phyloP scores from a whole-genome alignment of 2,888 invertebrate genomes.

The Melinaea marsaeus region DNA sequence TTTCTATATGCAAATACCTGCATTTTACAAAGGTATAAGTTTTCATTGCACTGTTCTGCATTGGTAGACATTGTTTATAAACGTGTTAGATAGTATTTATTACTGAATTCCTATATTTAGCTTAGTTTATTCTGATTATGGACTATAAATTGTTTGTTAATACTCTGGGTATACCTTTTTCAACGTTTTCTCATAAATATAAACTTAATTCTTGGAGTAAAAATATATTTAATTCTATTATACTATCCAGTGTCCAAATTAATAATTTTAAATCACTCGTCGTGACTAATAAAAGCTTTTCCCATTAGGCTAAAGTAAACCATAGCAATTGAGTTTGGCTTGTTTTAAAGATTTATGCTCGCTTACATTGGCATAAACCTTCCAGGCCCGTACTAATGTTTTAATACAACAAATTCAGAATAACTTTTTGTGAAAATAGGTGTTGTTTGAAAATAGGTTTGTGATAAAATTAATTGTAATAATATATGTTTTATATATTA shows the following conservation, averaged over 20 bases:
- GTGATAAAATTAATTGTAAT: background rate
- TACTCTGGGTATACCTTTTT: too few species aligned
- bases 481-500: background rate
- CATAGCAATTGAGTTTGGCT: constrained; percentile 72
- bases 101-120: too few species aligned
- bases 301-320: constrained; percentile 69
- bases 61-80: too few species aligned
- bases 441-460: background rate
- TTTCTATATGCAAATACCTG: too few species aligned
- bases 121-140: too few species aligned
- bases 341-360: constrained; percentile 70
- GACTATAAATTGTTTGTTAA: too few species aligned
- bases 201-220: too few species aligned
- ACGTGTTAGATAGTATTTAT: too few species aligned
- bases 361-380: constrained; percentile 50
- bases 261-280: constrained; percentile 58
- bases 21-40: too few species aligned
- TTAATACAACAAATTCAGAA: constrained; percentile 45
- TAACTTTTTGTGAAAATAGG: background rate
- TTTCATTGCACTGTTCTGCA: too few species aligned
- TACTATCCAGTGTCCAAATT: constrained; percentile 41
- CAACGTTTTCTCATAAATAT: too few species aligned
- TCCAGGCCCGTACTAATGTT: constrained; percentile 43
- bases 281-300: constrained; percentile 60
- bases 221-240: constrained; percentile 6